A percentile compares a stretch with the other conserved stretches of the same genome.
These are phyloP conservation scores for Momotus momota DNA, from an alignment of 2,797 vertebrate species.

Conservation along the genomic window DNA sequence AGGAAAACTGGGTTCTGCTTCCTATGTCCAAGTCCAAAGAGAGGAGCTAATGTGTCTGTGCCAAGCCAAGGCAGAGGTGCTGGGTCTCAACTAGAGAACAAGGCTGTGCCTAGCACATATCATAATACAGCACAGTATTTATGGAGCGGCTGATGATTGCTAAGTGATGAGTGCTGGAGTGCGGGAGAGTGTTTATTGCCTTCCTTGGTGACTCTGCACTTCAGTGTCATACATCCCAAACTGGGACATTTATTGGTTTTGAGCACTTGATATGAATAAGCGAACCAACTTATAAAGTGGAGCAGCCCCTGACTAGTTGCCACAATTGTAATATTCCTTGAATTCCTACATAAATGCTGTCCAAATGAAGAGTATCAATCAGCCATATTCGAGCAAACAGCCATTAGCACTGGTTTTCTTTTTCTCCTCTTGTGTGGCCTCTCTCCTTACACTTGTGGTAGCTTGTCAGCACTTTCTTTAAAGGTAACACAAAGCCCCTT, in stretches of 20 bases:
- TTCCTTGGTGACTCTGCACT: neutral
- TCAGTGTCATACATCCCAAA: neutral
- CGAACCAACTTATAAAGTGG: neutral
- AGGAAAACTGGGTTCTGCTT: neutral
- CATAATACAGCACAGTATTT: neutral
- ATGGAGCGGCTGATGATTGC: neutral
- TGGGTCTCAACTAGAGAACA: neutral
- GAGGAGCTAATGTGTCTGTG: neutral
- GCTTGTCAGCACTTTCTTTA: conserved; percentile 66
- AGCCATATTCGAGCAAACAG: conserved; percentile 15
- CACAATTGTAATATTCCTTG: conserved; percentile 13
- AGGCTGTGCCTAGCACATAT: neutral
- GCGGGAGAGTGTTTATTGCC: neutral
- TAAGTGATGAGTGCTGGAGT: neutral
- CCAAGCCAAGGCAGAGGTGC: neutral
- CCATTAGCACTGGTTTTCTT: conserved; percentile 10
- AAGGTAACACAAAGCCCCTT: conserved; percentile 55
- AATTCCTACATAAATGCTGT: conserved; percentile 43
- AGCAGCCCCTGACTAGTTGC: neutral
- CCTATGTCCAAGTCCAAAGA: accelerated
- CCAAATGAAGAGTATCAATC: neutral
- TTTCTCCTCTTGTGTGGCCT: conserved; percentile 60
- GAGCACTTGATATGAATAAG: neutral
- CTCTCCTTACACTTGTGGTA: conserved; percentile 40
- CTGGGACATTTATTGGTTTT: neutral